These are phyloP conservation scores for Eilema caniola DNA, from an alignment of 2,888 invertebrate genomes.

Conservation along the genomic window DNA sequence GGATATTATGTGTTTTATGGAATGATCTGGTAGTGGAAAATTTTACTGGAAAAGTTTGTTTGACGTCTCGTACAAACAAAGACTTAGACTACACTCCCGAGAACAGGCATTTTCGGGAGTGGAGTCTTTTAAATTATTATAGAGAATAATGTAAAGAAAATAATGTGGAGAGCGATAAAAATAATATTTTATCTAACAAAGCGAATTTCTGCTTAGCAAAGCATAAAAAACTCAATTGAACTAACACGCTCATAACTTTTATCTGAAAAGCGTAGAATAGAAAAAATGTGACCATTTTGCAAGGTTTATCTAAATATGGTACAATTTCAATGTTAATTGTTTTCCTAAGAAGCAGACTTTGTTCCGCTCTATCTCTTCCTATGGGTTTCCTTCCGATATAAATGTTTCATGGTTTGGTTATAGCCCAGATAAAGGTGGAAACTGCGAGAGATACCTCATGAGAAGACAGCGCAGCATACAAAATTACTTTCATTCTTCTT, in stretches of 20 bases:
- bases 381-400: no score
- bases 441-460: no score
- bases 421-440: neutral
- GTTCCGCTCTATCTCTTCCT: neutral
- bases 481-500: no score
- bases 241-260: slow-evolving; percentile 14
- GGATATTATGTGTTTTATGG: no score
- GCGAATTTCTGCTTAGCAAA: slow-evolving; percentile 31
- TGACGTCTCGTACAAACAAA: no score
- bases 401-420: neutral
- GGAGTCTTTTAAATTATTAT: neutral
- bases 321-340: neutral
- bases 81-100: no score
- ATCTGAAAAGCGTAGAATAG: neutral
- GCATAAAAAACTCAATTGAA: slow-evolving; percentile 26
- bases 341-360: neutral
- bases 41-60: no score
- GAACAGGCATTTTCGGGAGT: neutral
- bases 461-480: no score
- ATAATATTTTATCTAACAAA: neutral
- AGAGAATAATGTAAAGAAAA: neutral
- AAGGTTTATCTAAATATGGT: neutral
- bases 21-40: no score
- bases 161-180: neutral
- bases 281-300: neutral